These are phyloP conservation scores for Schizopygopsis malacanthus DNA, from an alignment of 2,797 vertebrate genomes.

Conservation along the genomic window DNA sequence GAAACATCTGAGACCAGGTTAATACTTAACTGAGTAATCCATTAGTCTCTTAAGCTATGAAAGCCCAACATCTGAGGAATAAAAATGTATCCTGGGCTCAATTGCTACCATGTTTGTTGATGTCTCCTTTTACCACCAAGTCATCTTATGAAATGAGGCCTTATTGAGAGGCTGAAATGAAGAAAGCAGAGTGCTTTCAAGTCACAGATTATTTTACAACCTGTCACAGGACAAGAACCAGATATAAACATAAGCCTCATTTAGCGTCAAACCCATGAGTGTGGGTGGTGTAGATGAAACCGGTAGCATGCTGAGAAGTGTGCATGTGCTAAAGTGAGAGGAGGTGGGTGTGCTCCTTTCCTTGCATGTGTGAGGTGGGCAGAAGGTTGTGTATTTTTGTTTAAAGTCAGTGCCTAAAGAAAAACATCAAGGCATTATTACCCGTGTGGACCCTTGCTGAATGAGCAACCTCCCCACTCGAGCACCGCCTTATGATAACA, in stretches of 20 bases:
- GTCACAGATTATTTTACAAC: slow-evolving; percentile 37
- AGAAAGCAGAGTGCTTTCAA: slow-evolving; percentile 35
- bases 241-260: slow-evolving; percentile 39
- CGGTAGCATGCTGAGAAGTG: slow-evolving; percentile 33
- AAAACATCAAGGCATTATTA: slow-evolving; percentile 62
- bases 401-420: slow-evolving; percentile 60
- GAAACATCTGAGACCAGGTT: slow-evolving; percentile 16
- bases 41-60: slow-evolving; percentile 9
- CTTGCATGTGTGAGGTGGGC: slow-evolving; percentile 50
- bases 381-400: slow-evolving; percentile 62
- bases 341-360: slow-evolving; percentile 36
- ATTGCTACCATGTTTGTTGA: slow-evolving; percentile 17
- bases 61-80: slow-evolving; percentile 10
- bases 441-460: slow-evolving; percentile 50
- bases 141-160: slow-evolving; percentile 7
- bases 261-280: slow-evolving; percentile 38
- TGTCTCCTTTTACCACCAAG: slow-evolving; percentile 18
- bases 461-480: slow-evolving; percentile 37
- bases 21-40: not conserved
- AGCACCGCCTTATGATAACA: slow-evolving; percentile 52
- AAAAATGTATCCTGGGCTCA: not conserved
- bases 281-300: slow-evolving; percentile 31
- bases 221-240: slow-evolving; percentile 39
- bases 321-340: slow-evolving; percentile 38
- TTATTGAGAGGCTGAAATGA: slow-evolving; percentile 17